These are phyloP conservation scores for Zalophus californianus DNA, from an alignment of 2,797 vertebrate genomes.

Conservation along the genomic window DNA sequence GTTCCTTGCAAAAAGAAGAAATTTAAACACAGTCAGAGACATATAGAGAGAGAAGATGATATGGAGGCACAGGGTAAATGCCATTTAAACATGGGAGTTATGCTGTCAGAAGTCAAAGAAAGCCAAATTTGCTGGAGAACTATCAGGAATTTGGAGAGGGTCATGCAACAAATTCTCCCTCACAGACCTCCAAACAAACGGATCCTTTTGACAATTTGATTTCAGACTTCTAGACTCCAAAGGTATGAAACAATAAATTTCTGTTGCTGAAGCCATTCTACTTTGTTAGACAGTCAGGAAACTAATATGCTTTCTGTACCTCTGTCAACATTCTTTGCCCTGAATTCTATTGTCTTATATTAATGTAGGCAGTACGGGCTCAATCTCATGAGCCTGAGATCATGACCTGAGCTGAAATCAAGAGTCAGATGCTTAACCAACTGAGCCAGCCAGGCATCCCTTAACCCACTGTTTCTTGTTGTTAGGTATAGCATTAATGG, in stretches of 20 bases:
- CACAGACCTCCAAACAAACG: not conserved
- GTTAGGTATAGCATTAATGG: not conserved
- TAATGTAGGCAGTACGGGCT: not conserved
- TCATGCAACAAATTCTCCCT: not conserved
- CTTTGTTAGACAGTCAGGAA: not conserved
- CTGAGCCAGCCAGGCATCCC: not conserved
- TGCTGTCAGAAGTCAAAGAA: not conserved
- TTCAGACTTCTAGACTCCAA: not conserved
- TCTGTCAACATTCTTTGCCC: not conserved
- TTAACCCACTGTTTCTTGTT: not conserved
- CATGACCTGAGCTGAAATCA: not conserved
- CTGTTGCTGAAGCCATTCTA: not conserved
- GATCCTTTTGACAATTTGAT: not conserved
- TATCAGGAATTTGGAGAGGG: not conserved
- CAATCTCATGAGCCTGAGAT: not conserved
- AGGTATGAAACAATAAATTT: not conserved
- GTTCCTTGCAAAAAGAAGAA: not conserved
- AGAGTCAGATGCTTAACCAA: not conserved
- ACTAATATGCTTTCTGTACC: not conserved
- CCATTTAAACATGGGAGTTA: not conserved
- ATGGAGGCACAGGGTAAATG: not conserved
- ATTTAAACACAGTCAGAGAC: not conserved
- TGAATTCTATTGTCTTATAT: not conserved
- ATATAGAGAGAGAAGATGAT: not conserved
- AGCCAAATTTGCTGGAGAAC: not conserved